A percentile compares a stretch with the other conserved stretches of the same genome.
Conservation (phyloP, 2,888 invertebrate genomes). For the Euplexia lucipara region DNA sequence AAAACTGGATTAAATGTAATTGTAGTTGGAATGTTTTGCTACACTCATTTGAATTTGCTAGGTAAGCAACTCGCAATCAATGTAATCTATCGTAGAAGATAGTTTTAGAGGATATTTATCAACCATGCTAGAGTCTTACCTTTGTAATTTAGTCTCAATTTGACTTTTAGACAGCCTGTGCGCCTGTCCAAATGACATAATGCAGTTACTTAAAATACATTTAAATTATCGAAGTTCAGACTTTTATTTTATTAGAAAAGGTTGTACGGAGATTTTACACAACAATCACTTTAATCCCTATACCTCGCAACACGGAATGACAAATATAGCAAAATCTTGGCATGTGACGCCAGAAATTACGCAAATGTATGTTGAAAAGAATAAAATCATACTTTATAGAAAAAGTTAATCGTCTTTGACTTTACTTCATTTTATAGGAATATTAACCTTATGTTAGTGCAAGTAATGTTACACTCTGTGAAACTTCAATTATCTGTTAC, state of each 20-base stretch:
- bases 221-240: slow-evolving; percentile 37
- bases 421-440: too few species aligned
- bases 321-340: too few species aligned
- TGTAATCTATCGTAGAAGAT: slow-evolving; percentile 28
- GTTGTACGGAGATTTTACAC: too few species aligned
- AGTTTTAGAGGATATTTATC: slow-evolving; percentile 48
- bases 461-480: too few species aligned
- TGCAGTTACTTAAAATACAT: slow-evolving; percentile 69
- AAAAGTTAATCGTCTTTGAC: too few species aligned
- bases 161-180: slow-evolving; percentile 18
- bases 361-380: too few species aligned
- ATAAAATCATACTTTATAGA: too few species aligned
- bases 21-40: slow-evolving; percentile 27
- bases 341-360: too few species aligned
- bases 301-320: too few species aligned
- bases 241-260: slow-evolving; percentile 25
- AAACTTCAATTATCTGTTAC: too few species aligned
- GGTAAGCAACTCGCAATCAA: slow-evolving; percentile 7
- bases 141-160: slow-evolving; percentile 31
- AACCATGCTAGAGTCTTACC: slow-evolving; percentile 18
- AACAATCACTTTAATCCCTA: too few species aligned
- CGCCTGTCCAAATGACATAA: slow-evolving; percentile 34
- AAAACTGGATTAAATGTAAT: slow-evolving; percentile 14
- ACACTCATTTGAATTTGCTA: slow-evolving; percentile 11
- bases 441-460: too few species aligned